Conservation (phyloP, 2,113 vertebrate species). For the Bolborhynchus lineola region DNA sequence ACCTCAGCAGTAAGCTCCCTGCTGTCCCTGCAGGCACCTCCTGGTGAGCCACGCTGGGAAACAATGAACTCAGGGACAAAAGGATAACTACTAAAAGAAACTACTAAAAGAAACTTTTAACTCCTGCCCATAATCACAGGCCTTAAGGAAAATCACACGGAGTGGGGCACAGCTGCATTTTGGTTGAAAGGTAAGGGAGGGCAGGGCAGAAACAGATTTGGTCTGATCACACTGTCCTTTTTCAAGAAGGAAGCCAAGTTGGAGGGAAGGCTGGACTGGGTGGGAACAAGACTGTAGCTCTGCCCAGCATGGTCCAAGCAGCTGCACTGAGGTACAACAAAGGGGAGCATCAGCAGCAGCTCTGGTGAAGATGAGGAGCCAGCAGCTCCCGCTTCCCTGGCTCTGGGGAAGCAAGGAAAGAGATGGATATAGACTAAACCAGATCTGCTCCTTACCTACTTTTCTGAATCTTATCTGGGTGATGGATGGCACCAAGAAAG, state of each 20-base stretch:
- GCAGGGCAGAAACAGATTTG: neutral
- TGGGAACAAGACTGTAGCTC: neutral
- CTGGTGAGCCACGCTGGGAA: neutral
- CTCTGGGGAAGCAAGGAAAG: neutral
- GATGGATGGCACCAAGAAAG: neutral
- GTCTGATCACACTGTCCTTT: neutral
- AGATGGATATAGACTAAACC: neutral
- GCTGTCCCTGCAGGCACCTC: neutral
- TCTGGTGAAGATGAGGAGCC: rapidly evolving
- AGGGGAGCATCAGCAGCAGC: neutral
- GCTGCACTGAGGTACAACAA: neutral
- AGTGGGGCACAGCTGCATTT: neutral
- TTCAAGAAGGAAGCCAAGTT: neutral
- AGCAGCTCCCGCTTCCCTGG: neutral
- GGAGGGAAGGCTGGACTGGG: neutral
- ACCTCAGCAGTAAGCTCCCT: neutral
- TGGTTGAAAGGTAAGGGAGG: neutral
- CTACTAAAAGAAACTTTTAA: neutral
- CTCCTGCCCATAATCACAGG: neutral
- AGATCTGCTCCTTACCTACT: neutral
- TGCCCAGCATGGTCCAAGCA: neutral
- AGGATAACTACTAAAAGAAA: neutral
- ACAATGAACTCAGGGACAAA: neutral
- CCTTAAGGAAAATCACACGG: neutral
- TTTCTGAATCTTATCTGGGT: neutral